These are phyloP conservation scores for Oreohelix idahoensis DNA, from an alignment of 1,140 invertebrate genomes.

Conservation along the genomic window DNA sequence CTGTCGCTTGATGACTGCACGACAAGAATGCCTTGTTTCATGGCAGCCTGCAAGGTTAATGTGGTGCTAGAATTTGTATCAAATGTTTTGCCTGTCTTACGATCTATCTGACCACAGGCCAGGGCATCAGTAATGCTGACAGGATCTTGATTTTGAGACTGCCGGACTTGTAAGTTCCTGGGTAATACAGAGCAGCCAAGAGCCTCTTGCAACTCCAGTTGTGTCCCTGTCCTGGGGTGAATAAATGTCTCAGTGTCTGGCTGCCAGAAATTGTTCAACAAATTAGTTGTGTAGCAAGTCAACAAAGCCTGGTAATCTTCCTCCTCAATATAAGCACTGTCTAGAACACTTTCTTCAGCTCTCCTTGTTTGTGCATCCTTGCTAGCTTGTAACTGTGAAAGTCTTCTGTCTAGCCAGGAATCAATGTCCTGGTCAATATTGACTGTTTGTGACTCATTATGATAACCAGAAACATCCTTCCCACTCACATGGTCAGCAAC, in stretches of 20 bases:
- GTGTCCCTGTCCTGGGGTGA: slow-evolving; percentile 85
- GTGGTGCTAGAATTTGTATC: slow-evolving; percentile 77
- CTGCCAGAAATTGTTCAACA: slow-evolving; percentile 66
- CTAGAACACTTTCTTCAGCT: not conserved
- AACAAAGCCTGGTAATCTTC: slow-evolving; percentile 35
- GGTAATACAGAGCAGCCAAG: slow-evolving; percentile 82
- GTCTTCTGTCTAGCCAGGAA: not conserved
- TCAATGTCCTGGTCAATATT: not conserved
- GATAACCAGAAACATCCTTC: not conserved
- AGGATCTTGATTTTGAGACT: slow-evolving; percentile 78
- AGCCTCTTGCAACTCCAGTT: slow-evolving; percentile 83
- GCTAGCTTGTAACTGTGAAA: not conserved
- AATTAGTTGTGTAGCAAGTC: slow-evolving; percentile 45
- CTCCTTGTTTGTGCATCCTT: not conserved
- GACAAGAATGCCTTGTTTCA: slow-evolving; percentile 56
- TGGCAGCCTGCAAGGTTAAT: slow-evolving; percentile 55
- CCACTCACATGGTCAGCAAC: not conserved
- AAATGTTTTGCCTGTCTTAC: slow-evolving; percentile 83
- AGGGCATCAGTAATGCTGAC: slow-evolving; percentile 58
- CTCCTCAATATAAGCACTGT: not conserved
- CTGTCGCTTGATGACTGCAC: slow-evolving; percentile 22
- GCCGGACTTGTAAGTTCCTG: slow-evolving; percentile 80
- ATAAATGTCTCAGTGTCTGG: slow-evolving; percentile 46
- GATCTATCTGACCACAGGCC: slow-evolving; percentile 76
- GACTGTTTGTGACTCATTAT: not conserved